Conservation (phyloP, 2,888 invertebrate species). For the Ecdyonurus torrentis region DNA sequence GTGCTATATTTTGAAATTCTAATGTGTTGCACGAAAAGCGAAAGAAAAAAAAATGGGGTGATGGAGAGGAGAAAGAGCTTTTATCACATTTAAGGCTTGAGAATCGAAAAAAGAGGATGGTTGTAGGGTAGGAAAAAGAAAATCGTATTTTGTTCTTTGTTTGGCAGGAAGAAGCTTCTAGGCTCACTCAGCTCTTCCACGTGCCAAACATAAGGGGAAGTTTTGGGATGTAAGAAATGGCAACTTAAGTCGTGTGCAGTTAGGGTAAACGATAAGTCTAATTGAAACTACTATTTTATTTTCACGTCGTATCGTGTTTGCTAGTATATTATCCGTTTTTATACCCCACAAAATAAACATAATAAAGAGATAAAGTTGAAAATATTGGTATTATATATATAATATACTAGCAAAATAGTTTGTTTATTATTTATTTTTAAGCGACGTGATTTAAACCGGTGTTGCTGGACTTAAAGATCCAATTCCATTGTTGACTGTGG, state of each 20-base stretch:
- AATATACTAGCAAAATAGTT: neutral
- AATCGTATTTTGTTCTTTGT: neutral
- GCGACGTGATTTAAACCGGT: neutral
- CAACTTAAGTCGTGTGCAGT: no score
- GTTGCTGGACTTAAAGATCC: neutral
- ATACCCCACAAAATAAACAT: neutral
- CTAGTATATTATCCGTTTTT: neutral
- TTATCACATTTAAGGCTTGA: neutral
- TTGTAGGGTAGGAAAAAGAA: neutral
- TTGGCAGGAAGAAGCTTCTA: neutral
- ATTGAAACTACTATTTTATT: no score
- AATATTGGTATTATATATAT: neutral
- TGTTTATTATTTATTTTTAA: neutral
- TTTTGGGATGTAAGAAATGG: neutral
- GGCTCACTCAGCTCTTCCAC: constrained; percentile 1
- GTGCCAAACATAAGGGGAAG: neutral
- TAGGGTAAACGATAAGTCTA: no score
- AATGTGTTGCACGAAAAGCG: no score
- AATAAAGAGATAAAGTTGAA: neutral
- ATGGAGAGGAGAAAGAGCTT: neutral
- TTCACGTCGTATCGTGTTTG: no score
- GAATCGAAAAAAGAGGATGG: neutral
- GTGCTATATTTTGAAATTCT: neutral
- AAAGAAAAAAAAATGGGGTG: no score
- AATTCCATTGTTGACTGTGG: neutral